Base-by-base conservation (phyloP, 2,888 invertebrate species). In the Callimorpha dominula region DNA sequence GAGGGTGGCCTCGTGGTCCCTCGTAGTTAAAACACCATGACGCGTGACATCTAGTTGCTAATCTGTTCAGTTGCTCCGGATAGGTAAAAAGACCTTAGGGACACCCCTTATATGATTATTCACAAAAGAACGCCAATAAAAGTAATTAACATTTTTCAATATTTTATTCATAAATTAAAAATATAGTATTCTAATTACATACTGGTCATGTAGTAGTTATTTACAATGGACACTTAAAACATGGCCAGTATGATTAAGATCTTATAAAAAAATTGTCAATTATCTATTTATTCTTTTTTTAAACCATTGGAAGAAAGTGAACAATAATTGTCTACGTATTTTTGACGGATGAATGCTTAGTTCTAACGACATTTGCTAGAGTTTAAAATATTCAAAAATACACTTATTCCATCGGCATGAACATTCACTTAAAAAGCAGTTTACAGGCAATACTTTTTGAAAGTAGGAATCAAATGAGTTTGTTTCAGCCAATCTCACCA, bases 141-240 rank as follows among this genome's bases (percentile, higher is more conserved):
- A 77, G 17, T n/a, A 17, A n/a, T 0, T 20, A 6, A 43, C 43
- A 64, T 71, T 79, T 79, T 64, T 64, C 67, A 75, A 75, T 79
- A 68, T 74, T 82, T 81, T 81, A 74, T 68, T 73, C 71, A 77
- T 77, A 80, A 80, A 80, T 81, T 71, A 80, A 71, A 81, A 75
- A 78, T 69, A 77, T 78, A 71, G 65, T 75, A 70, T 70, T 66
- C 76, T 85, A 81, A 72, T 80, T 81, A 78, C 43, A 78, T 72
- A 82, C 68, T 71, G 76, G 76, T 80, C 81, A 81, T 78, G 75
- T 80, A 73, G 46, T 66, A 78, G 72, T 72, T 81, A 83, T 83
- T 70, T 80, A 85, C 84, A 84, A 71, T 73, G 74, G 76, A 65
- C 74, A 70, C 68, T 75, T 66, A 60, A 75, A 71, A 78, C 78